A percentile compares a stretch with the other conserved stretches of the same genome.
phyloP scores from a whole-genome alignment of 2,888 invertebrate genomes.

The Heteromyza rotundicornis region DNA sequence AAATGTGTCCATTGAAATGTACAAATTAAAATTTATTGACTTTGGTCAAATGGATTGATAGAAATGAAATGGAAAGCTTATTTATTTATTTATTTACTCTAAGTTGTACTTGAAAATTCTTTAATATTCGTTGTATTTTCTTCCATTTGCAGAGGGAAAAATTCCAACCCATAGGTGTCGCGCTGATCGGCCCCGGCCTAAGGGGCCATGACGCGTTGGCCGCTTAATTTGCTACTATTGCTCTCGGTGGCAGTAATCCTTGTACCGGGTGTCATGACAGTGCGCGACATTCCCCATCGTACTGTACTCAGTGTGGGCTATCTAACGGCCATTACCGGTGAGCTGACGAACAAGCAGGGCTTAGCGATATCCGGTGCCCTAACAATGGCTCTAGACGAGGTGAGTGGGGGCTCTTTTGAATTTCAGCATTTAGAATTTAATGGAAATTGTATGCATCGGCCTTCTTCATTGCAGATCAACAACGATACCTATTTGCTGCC shows the following conservation, averaged over 20 bases:
- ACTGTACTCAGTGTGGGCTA: constrained; percentile 80
- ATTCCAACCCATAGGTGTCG: constrained; percentile 65
- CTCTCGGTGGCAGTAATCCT: constrained; percentile 70
- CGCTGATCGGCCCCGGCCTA: constrained; percentile 69
- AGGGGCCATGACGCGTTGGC: constrained; percentile 65
- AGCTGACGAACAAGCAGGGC: constrained; percentile 80
- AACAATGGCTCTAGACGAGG: constrained; percentile 85
- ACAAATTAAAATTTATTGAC: too few species aligned
- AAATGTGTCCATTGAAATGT: too few species aligned
- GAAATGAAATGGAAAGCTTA: too few species aligned
- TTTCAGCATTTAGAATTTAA: constrained; percentile 7
- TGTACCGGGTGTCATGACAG: constrained; percentile 61
- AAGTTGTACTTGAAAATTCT: too few species aligned
- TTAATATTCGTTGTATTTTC: too few species aligned
- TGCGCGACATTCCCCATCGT: constrained; percentile 61
- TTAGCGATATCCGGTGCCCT: constrained; percentile 90
- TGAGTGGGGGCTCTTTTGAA: constrained; percentile 63
- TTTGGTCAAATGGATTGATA: too few species aligned
- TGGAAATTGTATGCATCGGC: too few species aligned
- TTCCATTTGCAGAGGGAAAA: constrained; percentile 58
- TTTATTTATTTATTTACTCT: too few species aligned
- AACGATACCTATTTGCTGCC: constrained; percentile 72
- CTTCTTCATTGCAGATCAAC: constrained; percentile 79
- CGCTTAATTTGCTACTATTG: constrained; percentile 68
- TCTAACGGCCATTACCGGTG: constrained; percentile 81